These are phyloP conservation scores for Perccottus glenii DNA, from an alignment of 2,113 vertebrate genomes.

Conservation along the genomic window DNA sequence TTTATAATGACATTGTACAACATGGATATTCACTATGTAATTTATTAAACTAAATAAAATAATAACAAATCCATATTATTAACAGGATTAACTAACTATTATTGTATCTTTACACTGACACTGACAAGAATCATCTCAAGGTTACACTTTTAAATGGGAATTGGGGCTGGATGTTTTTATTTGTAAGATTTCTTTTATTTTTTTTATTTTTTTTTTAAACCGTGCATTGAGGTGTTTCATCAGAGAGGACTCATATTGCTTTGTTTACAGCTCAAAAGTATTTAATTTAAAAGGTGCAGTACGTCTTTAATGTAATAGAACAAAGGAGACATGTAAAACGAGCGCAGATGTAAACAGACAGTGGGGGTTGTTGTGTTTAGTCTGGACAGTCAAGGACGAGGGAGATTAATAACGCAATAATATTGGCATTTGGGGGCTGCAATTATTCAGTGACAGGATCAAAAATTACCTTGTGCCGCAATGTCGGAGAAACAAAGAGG, in stretches of 20 bases:
- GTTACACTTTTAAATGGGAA: too few species aligned
- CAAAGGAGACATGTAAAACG: constrained; percentile 6
- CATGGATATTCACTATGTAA: too few species aligned
- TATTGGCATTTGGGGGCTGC: constrained; percentile 57
- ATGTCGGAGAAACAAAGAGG: constrained; percentile 29
- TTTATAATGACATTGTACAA: too few species aligned
- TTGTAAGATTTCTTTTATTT: neutral
- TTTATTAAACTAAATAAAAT: too few species aligned
- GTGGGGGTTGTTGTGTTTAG: constrained; percentile 15
- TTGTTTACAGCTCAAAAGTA: neutral
- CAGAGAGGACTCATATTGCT: neutral
- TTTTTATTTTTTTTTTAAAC: too few species aligned
- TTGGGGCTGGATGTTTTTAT: neutral
- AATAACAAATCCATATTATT: too few species aligned
- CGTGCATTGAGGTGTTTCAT: too few species aligned
- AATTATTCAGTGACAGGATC: constrained; percentile 44
- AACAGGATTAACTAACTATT: too few species aligned
- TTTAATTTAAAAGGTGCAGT: neutral
- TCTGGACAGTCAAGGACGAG: constrained; percentile 47
- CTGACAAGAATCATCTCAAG: too few species aligned
- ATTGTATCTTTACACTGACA: too few species aligned
- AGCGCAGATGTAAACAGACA: constrained; percentile 7
- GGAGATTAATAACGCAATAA: constrained; percentile 55
- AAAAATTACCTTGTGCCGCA: constrained; percentile 41
- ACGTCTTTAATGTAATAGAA: neutral